phyloP scores from a whole-genome alignment of 2,113 vertebrate species.

The Brachyistius frenatus region DNA sequence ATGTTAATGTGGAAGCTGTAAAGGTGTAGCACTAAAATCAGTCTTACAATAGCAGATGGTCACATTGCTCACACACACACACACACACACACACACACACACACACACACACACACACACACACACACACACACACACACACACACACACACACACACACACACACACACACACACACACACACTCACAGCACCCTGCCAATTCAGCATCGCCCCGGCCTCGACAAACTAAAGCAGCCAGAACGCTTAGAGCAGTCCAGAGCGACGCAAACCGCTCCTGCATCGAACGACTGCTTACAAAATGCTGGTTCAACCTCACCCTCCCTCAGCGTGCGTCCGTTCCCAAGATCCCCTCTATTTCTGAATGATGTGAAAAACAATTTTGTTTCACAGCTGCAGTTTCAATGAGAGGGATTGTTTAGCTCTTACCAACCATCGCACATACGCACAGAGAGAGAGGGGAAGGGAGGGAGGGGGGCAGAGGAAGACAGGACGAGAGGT shows the following conservation, averaged over 20 bases:
- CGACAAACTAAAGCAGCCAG: slow-evolving; percentile 56
- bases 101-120: slow-evolving; percentile 1
- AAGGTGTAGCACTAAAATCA: background rate
- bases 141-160: background rate
- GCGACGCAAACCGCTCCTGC: slow-evolving; percentile 50
- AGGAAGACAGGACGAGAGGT: background rate
- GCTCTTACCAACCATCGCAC: slow-evolving; percentile 50
- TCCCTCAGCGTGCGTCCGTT: slow-evolving; percentile 43
- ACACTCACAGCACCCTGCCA: slow-evolving; percentile 38
- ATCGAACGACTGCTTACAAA: slow-evolving; percentile 50
- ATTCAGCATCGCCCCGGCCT: slow-evolving; percentile 34
- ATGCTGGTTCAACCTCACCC: slow-evolving; percentile 58
- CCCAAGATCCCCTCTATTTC: slow-evolving; percentile 63
- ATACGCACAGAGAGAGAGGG: slow-evolving; percentile 25
- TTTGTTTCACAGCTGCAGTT: slow-evolving; percentile 72
- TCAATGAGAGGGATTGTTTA: slow-evolving; percentile 56
- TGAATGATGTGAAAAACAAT: slow-evolving; percentile 74
- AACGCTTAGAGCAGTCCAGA: slow-evolving; percentile 54
- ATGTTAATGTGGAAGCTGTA: background rate
- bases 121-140: slow-evolving; percentile 25
- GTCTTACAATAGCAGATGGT: slow-evolving; percentile 15
- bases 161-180: slow-evolving; percentile 4
- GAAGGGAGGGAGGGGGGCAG: background rate
- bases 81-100: slow-evolving; percentile 12
- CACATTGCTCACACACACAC: background rate